These are phyloP conservation scores for Sebastiscus tertius DNA, from an alignment of 2,797 vertebrate species.

Conservation along the genomic window DNA sequence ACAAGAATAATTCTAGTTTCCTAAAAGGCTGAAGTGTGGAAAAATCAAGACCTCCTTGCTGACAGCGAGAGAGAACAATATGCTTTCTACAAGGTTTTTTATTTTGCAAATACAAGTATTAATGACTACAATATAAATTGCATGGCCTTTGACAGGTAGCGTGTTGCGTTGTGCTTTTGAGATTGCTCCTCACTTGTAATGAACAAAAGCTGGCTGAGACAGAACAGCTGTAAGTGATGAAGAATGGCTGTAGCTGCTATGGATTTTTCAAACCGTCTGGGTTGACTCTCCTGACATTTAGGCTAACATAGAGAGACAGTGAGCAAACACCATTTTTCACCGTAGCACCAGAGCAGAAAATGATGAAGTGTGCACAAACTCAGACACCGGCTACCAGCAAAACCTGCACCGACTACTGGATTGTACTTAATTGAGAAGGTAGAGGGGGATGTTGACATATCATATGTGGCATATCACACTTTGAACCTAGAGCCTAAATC, in stretches of 20 bases:
- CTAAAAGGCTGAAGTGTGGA: background rate
- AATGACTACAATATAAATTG: background rate
- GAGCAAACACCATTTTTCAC: slow-evolving; percentile 55
- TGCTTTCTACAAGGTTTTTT: background rate
- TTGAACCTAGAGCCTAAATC: background rate
- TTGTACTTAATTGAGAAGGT: background rate
- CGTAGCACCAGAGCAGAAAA: slow-evolving; percentile 26
- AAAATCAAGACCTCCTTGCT: background rate
- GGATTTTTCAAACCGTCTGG: slow-evolving; percentile 48
- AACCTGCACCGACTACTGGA: background rate
- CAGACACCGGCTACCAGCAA: background rate
- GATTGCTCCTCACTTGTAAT: background rate
- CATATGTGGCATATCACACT: background rate
- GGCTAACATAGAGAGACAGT: slow-evolving; percentile 48
- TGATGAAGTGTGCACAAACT: slow-evolving; percentile 28
- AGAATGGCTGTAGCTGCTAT: slow-evolving; percentile 34
- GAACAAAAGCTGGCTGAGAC: slow-evolving; percentile 31
- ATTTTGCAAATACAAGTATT: slow-evolving; percentile 8
- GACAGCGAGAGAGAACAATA: background rate
- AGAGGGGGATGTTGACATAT: background rate
- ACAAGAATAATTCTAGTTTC: background rate
- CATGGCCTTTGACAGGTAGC: slow-evolving; percentile 5
- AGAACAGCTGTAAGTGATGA: slow-evolving; percentile 44
- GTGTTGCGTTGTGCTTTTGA: slow-evolving; percentile 1
- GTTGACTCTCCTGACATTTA: slow-evolving; percentile 63